Percentiles rank a stretch among this genome's conserved stretches.
These are phyloP conservation scores for Clarias fuscus DNA, from an alignment of 2,797 vertebrate genomes.

Conservation along the genomic window DNA sequence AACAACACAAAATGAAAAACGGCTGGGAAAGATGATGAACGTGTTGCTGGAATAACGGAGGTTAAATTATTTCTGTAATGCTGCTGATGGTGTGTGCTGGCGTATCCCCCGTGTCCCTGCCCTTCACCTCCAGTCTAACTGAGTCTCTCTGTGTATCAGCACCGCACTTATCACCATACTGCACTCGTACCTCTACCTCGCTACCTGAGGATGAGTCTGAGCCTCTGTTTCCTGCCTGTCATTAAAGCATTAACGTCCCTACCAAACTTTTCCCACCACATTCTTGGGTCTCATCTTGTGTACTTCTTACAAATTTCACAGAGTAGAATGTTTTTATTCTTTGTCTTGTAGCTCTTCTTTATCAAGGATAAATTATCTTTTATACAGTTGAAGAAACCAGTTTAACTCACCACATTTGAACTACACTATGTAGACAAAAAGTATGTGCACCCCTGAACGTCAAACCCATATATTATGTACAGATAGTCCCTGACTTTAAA, in stretches of 20 bases:
- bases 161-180: neutral
- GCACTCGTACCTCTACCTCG: neutral
- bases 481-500: too few relatives aligned
- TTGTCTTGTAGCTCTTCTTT: neutral
- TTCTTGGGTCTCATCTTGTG: neutral
- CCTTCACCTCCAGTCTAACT: neutral
- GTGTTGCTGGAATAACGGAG: neutral
- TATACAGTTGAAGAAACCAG: too few relatives aligned
- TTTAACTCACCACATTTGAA: too few relatives aligned
- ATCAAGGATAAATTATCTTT: neutral
- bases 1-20: constrained; percentile 3
- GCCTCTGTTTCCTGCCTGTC: neutral
- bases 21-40: neutral
- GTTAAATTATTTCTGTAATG: neutral
- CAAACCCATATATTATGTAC: too few relatives aligned
- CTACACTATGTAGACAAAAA: neutral
- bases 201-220: neutral
- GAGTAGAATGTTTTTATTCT: neutral
- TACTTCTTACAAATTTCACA: neutral
- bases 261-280: neutral
- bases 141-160: neutral
- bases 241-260: neutral
- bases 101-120: neutral
- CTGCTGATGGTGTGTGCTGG: neutral
- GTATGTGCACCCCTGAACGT: neutral